phyloP scores from a whole-genome alignment of 1,140 invertebrate species.

The Eriosoma lanigerum region DNA sequence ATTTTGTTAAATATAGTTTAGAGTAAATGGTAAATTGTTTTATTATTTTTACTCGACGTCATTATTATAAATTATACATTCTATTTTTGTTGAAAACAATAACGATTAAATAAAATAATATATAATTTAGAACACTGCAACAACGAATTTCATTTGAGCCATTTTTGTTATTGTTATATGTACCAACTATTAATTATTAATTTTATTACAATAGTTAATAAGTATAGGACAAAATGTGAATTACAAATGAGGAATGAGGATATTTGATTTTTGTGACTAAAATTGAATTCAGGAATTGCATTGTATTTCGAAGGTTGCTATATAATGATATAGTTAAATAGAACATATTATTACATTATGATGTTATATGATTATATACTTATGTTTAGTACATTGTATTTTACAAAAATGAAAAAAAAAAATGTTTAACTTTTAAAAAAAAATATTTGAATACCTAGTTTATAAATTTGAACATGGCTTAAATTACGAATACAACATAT shows the following conservation, averaged over 20 bases:
- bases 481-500: not conserved
- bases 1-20: too few species aligned
- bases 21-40: not conserved
- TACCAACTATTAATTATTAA: slow-evolving; percentile 31
- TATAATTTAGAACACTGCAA: not conserved
- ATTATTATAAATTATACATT: too few species aligned
- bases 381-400: too few species aligned
- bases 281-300: slow-evolving; percentile 29
- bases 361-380: too few species aligned
- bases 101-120: not conserved
- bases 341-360: slow-evolving; percentile 30
- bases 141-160: not conserved
- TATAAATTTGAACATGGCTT: not conserved
- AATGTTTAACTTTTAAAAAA: too few species aligned
- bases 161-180: slow-evolving; percentile 13
- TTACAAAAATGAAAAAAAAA: too few species aligned
- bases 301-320: slow-evolving; percentile 27
- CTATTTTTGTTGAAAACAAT: not conserved
- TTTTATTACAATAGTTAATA: slow-evolving; percentile 20
- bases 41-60: not conserved
- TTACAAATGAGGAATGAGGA: slow-evolving; percentile 22
- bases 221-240: not conserved
- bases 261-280: slow-evolving; percentile 28
- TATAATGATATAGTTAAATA: not conserved
- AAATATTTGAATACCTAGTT: too few species aligned